phyloP scores from a whole-genome alignment of 2,113 vertebrate species.

The Dryoscopus gambensis region DNA sequence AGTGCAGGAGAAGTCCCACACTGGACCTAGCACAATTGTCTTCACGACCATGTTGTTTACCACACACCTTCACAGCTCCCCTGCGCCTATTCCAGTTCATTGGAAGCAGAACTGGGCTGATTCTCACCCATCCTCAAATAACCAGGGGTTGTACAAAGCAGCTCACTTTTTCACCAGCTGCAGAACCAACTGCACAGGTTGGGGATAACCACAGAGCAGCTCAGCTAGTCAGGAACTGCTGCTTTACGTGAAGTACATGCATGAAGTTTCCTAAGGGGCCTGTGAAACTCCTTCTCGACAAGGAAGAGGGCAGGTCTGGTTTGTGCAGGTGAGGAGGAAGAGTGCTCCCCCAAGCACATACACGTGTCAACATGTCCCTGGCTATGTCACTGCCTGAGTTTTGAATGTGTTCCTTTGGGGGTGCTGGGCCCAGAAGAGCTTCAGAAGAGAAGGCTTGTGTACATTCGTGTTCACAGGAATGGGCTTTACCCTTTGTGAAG shows the following conservation, averaged over 20 bases:
- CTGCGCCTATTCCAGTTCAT: not conserved
- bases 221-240: not conserved
- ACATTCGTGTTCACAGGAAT: rapidly evolving
- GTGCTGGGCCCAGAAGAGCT: rapidly evolving
- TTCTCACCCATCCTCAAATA: not conserved
- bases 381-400: rapidly evolving
- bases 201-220: not conserved
- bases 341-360: rapidly evolving
- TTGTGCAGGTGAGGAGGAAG: not conserved
- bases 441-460: not conserved
- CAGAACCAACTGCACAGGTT: not conserved
- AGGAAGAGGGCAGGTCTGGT: not conserved
- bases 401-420: not conserved
- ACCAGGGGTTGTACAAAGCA: not conserved
- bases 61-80: not conserved
- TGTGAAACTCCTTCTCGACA: not conserved
- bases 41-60: rapidly evolving
- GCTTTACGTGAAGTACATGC: not conserved
- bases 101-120: not conserved
- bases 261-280: not conserved
- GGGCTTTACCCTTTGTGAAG: not conserved
- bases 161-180: not conserved
- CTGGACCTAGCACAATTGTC: not conserved
- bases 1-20: not conserved
- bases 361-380: not conserved